A percentile compares a stretch with the other conserved stretches of the same genome.
These are phyloP conservation scores for Hippocampus barbouri DNA, from an alignment of 2,113 vertebrate genomes.

Conservation along the genomic window DNA sequence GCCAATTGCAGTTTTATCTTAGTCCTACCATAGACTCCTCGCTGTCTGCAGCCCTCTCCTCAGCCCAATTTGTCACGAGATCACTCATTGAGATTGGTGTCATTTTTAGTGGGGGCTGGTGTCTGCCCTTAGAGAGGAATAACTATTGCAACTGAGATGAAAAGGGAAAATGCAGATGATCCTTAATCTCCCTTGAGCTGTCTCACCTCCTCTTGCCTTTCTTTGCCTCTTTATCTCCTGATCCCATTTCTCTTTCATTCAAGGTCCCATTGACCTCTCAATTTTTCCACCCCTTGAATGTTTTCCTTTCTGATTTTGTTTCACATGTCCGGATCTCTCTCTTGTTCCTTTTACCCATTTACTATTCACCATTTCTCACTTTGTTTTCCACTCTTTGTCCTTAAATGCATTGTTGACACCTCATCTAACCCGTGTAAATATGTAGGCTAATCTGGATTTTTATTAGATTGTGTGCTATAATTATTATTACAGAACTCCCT, in stretches of 20 bases:
- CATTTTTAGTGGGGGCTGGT: constrained; percentile 45
- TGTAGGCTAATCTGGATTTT: constrained; percentile 66
- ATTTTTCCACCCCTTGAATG: constrained; percentile 36
- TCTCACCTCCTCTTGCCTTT: constrained; percentile 48
- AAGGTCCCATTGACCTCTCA: constrained; percentile 50
- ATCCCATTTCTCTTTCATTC: constrained; percentile 58
- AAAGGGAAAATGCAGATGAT: constrained; percentile 69
- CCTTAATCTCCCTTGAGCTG: constrained; percentile 67
- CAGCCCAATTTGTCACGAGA: constrained; percentile 65
- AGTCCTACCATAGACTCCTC: constrained; percentile 51
- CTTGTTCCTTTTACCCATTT: constrained; percentile 7
- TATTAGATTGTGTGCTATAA: constrained; percentile 62
- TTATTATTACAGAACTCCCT: constrained; percentile 65
- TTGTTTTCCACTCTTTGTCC: constrained; percentile 2
- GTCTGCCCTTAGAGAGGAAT: constrained; percentile 38
- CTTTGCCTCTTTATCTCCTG: constrained; percentile 56
- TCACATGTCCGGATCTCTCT: constrained; percentile 6
- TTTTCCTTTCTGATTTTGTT: constrained; percentile 22
- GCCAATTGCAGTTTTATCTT: constrained; percentile 69
- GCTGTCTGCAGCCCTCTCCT: constrained; percentile 41
- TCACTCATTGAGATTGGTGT: constrained; percentile 67
- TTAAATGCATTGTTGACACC: constrained; percentile 39
- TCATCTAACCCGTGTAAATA: constrained; percentile 49
- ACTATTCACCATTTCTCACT: not conserved
- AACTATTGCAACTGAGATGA: constrained; percentile 53